These are phyloP conservation scores for Anoplius nigerrimus DNA, from an alignment of 2,888 invertebrate species.

Conservation along the genomic window DNA sequence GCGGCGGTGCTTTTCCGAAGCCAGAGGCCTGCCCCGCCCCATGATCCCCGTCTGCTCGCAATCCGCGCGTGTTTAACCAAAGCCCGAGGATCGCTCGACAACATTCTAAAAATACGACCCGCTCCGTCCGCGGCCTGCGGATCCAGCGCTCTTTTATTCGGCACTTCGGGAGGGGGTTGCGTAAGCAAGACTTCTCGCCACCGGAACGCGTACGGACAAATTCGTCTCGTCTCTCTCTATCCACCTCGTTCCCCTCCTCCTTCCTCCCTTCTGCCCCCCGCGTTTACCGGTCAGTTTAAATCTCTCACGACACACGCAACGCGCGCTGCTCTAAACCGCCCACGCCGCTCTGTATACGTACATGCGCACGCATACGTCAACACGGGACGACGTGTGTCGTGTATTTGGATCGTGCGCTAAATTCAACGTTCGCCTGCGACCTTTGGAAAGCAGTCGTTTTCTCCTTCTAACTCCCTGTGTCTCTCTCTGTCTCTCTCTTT, in stretches of 20 bases:
- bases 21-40: constrained; percentile 2
- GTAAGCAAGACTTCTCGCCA: constrained; percentile 1
- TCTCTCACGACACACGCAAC: neutral
- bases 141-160: constrained; percentile 7
- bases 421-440: constrained; percentile 10
- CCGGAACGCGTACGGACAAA: neutral
- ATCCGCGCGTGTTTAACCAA: constrained; percentile 3
- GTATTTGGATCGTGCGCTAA: constrained; percentile 26
- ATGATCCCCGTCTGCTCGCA: neutral
- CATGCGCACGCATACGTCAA: no score
- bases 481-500: neutral
- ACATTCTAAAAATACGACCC: constrained; percentile 2
- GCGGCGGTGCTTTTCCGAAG: neutral
- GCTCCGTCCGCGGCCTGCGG: neutral
- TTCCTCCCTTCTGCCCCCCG: no score
- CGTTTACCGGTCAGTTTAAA: neutral
- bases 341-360: constrained; percentile 30
- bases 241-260: no score
- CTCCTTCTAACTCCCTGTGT: neutral
- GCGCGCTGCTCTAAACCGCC: constrained; percentile 7
- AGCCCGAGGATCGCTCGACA: neutral
- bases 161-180: neutral
- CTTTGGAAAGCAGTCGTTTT: constrained; percentile 32
- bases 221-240: neutral
- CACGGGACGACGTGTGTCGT: neutral